These are phyloP conservation scores for Ochotona curzoniae DNA, from an alignment of 2,113 vertebrate genomes.

Conservation along the genomic window DNA sequence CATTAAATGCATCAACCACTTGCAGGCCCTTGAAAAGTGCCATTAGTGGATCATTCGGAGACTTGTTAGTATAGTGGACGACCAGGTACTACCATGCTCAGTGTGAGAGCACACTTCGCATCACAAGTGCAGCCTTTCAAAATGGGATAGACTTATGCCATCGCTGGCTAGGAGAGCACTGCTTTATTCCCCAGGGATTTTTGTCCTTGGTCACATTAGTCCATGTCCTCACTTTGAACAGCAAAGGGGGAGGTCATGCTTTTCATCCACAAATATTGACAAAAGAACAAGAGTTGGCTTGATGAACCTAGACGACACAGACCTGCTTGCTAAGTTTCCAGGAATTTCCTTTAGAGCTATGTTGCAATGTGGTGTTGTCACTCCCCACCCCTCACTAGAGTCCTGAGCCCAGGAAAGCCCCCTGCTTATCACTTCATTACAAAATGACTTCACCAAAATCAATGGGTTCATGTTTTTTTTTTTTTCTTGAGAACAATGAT, in stretches of 20 bases:
- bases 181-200: conserved; percentile 27
- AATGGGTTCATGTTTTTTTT: neutral
- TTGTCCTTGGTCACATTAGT: neutral
- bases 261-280: conserved; percentile 50
- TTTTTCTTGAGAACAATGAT: conserved; percentile 23
- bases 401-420: conserved; percentile 57
- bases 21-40: neutral
- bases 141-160: neutral
- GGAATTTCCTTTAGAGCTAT: conserved; percentile 49
- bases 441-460: conserved; percentile 37
- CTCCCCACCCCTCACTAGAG: neutral
- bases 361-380: neutral
- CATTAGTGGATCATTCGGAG: neutral
- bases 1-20: neutral
- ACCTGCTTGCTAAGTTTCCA: conserved; percentile 40
- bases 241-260: neutral
- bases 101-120: neutral
- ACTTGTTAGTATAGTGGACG: neutral
- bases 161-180: neutral
- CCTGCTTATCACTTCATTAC: conserved; percentile 28
- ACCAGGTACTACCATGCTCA: neutral
- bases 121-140: neutral
- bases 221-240: conserved; percentile 9
- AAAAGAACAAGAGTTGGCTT: conserved; percentile 44
- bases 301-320: neutral